Evolutionary conservation across 2,113 vertebrate genomes (phyloP).

Genomic region (mouse (Mus musculus)): GRCm39 chr2:79859501-79860000

Average conservation of each 20-base stretch:
- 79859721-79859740: background rate
- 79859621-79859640: background rate
- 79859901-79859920: constrained; percentile 28
- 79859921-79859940: constrained; percentile 24
- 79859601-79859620: background rate
- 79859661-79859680: background rate
- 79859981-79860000: background rate
- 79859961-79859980: background rate
- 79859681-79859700: background rate
- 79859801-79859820: background rate
- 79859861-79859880: constrained; percentile 11
- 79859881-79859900: background rate
- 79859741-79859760: background rate
- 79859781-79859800: background rate
- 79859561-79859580: background rate
- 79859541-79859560: constrained; percentile 38
- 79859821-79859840: background rate
- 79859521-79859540: constrained; percentile 21
- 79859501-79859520: background rate
- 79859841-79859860: background rate
- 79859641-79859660: background rate
- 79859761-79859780: background rate
- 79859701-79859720: background rate
- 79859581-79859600: background rate
- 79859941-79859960: background rate